phyloP scores from a whole-genome alignment of 2,888 invertebrate genomes.

The Lasioglossum malachurum region DNA sequence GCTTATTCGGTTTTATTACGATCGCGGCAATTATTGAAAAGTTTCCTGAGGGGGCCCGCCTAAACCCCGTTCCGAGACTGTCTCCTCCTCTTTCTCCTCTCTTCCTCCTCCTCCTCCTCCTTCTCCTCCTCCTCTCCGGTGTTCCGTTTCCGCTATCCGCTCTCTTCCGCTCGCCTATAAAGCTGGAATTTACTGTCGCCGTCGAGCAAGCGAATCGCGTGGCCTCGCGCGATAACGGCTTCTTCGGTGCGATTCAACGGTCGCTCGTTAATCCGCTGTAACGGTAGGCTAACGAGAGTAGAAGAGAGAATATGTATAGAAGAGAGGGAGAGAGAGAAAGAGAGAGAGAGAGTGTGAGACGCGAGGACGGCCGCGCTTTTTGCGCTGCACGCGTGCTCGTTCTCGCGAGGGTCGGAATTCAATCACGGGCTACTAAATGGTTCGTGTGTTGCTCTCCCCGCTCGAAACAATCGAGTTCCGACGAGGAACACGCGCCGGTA shows the following conservation, averaged over 20 bases:
- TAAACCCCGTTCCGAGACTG: slow-evolving; percentile 49
- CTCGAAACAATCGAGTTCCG: slow-evolving; percentile 24
- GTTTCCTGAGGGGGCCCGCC: slow-evolving; percentile 56
- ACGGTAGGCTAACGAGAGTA: slow-evolving; percentile 24
- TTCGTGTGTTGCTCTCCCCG: slow-evolving; percentile 10
- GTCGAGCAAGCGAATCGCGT: slow-evolving; percentile 35
- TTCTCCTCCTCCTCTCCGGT: not conserved
- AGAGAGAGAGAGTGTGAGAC: not conserved
- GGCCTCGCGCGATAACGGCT: slow-evolving; percentile 26
- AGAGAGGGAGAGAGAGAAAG: not conserved
- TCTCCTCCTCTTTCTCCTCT: slow-evolving; percentile 23
- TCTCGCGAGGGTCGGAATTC: slow-evolving; percentile 31
- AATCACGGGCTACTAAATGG: slow-evolving; percentile 36
- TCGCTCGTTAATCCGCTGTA: slow-evolving; percentile 40
- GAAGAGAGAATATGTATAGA: not conserved
- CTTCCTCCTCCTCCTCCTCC: not conserved
- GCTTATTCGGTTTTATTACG: slow-evolving; percentile 78
- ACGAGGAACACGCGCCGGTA: slow-evolving; percentile 14
- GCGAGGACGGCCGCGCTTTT: slow-evolving; percentile 23
- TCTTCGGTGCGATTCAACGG: slow-evolving; percentile 45
- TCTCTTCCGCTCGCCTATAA: not conserved
- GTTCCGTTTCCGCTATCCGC: not conserved
- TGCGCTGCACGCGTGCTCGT: slow-evolving; percentile 17
- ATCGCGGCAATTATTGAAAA: slow-evolving; percentile 81
- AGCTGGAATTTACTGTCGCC: slow-evolving; percentile 2